phyloP scores from a whole-genome alignment of 2,113 vertebrate species.

The Gopherus evgoodei region DNA sequence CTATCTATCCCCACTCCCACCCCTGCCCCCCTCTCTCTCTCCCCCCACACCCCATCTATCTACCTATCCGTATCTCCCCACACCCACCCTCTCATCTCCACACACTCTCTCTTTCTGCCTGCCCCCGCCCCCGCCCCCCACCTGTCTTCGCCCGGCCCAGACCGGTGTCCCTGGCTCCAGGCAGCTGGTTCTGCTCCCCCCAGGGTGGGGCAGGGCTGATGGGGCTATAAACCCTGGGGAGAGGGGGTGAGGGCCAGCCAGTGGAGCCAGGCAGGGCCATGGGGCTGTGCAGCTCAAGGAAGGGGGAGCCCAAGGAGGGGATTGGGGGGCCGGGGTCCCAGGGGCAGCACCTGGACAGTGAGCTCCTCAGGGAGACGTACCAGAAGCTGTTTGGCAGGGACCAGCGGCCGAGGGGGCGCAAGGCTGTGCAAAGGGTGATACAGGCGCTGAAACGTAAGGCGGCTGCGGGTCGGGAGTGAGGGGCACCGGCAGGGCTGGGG shows the following conservation, averaged over 20 bases:
- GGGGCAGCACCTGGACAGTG: neutral
- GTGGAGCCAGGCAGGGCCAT: neutral
- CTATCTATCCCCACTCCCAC: too few relatives aligned
- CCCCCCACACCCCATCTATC: neutral
- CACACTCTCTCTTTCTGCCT: neutral
- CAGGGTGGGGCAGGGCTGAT: neutral
- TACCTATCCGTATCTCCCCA: neutral
- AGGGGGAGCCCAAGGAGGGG: neutral
- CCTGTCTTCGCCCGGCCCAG: neutral
- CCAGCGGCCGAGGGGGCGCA: neutral
- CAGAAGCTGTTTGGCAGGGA: neutral
- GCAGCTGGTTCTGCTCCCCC: neutral
- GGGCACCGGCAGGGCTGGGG: neutral
- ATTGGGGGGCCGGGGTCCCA: neutral
- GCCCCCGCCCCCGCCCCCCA: neutral
- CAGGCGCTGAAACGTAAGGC: neutral
- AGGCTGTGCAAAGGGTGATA: neutral
- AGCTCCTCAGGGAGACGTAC: neutral
- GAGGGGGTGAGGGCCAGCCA: neutral
- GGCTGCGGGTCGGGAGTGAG: neutral
- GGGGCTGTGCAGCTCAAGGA: neutral
- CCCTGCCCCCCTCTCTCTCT: neutral
- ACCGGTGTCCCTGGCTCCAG: neutral
- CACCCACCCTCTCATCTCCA: neutral
- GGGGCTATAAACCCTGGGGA: neutral